Conservation (phyloP, 2,113 vertebrate species). For the Prochilodus magdalenae region DNA sequence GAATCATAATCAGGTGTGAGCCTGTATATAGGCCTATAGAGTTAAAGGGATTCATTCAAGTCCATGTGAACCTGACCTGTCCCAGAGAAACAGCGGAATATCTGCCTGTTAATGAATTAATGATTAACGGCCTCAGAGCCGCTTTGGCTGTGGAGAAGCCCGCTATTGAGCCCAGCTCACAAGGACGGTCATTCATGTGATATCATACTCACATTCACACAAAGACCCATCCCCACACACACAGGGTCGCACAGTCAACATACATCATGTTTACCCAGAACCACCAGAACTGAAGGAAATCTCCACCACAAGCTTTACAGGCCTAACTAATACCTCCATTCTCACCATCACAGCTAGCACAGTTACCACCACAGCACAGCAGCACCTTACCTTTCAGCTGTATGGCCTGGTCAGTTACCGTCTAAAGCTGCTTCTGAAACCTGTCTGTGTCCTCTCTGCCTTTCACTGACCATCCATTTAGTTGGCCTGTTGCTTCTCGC, state of each 20-base stretch:
- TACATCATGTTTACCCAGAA: not conserved
- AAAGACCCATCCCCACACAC: not conserved
- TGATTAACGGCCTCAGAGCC: slow-evolving; percentile 63
- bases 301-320: slow-evolving; percentile 4
- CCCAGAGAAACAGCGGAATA: slow-evolving; percentile 52
- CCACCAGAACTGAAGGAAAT: slow-evolving; percentile 17
- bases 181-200: slow-evolving; percentile 52
- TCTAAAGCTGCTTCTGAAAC: slow-evolving; percentile 61
- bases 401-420: slow-evolving; percentile 40
- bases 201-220: slow-evolving; percentile 20
- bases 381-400: slow-evolving; percentile 70
- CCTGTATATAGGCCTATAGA: no score
- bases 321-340: not conserved
- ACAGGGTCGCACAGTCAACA: not conserved
- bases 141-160: slow-evolving; percentile 54
- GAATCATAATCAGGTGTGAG: no score
- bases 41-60: not conserved
- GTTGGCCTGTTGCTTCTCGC: slow-evolving; percentile 38
- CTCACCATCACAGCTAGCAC: not conserved
- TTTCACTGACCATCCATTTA: slow-evolving; percentile 53
- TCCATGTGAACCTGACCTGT: slow-evolving; percentile 36
- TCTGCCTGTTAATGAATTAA: slow-evolving; percentile 67
- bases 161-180: slow-evolving; percentile 63
- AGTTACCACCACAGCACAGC: no score
- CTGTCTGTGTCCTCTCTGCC: slow-evolving; percentile 57